Base-by-base conservation (phyloP, 2,888 invertebrate species). In the Acleris laterana region DNA sequence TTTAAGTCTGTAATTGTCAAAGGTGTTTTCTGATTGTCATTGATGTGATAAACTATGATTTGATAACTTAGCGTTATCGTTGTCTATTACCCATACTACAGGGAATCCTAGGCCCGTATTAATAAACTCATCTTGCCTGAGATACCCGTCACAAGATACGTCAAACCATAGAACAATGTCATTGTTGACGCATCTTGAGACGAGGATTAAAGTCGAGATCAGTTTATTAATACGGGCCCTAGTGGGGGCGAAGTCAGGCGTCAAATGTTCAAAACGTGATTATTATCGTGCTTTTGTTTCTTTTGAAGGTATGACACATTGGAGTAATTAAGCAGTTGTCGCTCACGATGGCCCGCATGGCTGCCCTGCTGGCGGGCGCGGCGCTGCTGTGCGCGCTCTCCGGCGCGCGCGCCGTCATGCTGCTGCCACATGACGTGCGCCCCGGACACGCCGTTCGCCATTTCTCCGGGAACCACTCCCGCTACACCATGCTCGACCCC, bases 381-480 rank as follows among this genome's bases (percentile, higher is more conserved):
- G 88, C 87, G 73, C 80, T 90, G 85, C 85, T 90, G 77, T 89
- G 84, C 77, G 84, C 81, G 73, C 78, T 89, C 70, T 81, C 80
- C 68, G 80, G 80, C 71, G 75, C 86, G 70, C 81, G 80, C 76
- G 88, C 90, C 72, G 80, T 94, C 68, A 94, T 95, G 73, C 95
- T 97, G 79, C 94, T 98, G 82, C 97, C 98, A 58, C 97, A 98
- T 88, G 98, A 98, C 84, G 96, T 97, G 75, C 96, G 97, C 83
- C 97, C 98, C 3, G 98, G 98, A 58, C 97, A 96, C 90, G 97
- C 96, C 83, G 96, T 98, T 80, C 96, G 96, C 84, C 95, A 96
- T 81, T 96, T 97, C 88, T 93, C 94, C 73, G 93, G 93, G 72
- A 93, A 93, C 79, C 93, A 89, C 72, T 91, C 89, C 61, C 87